Evolutionary conservation across 1,140 invertebrate genomes (phyloP).

Genomic region (Papilio dardanus): DNA sequence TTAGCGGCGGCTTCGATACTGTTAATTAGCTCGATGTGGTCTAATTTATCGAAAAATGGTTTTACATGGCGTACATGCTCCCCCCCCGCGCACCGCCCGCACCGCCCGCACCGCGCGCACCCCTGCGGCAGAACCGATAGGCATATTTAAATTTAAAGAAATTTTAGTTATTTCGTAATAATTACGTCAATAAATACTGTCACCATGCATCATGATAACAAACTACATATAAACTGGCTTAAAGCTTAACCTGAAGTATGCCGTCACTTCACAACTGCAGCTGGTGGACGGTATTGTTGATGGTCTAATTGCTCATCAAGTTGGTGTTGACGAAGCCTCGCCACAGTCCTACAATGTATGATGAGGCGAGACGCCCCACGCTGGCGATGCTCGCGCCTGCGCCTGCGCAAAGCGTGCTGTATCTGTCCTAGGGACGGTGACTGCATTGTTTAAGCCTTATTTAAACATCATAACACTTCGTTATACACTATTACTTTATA

Average conservation of each 20-base stretch:
- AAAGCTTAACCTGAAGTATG: neutral
- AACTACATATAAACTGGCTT: neutral
- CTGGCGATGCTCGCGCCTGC: neutral
- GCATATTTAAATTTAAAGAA: slow-evolving; percentile 1
- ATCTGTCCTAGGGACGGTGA: neutral
- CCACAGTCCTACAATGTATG: neutral
- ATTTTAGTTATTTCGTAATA: neutral
- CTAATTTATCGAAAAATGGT: slow-evolving; percentile 33
- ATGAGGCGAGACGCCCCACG: neutral
- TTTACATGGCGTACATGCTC: neutral
- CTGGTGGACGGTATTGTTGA: neutral
- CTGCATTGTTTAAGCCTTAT: neutral
- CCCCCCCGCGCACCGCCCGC: neutral
- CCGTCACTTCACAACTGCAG: neutral
- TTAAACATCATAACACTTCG: slow-evolving; percentile 15
- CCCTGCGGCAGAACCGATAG: neutral
- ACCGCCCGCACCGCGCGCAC: neutral
- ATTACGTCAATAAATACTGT: neutral
- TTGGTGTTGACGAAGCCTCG: neutral
- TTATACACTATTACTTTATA: no score
- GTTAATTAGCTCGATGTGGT: slow-evolving; percentile 21
- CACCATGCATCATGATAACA: neutral
- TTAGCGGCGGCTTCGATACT: slow-evolving; percentile 18
- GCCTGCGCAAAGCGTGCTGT: neutral
- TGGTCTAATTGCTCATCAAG: neutral